These are phyloP conservation scores for Mechanitis mazaeus DNA, from an alignment of 2,888 invertebrate genomes.

Conservation along the genomic window DNA sequence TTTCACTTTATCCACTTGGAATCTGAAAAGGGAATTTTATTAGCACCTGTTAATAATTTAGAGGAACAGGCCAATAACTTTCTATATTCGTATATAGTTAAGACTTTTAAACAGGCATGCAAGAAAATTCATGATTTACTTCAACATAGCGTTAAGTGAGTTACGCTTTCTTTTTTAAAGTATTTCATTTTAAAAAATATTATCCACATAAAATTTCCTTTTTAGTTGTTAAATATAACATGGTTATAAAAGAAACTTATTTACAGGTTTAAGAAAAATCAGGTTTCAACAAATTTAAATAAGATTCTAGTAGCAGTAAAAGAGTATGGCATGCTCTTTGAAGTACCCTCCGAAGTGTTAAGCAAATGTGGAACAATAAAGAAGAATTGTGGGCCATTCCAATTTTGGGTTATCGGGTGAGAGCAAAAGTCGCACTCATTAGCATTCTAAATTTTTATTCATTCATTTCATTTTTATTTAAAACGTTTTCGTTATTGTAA, in stretches of 20 bases:
- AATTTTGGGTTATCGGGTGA: constrained; percentile 90
- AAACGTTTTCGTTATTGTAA: no score
- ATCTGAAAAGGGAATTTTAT: constrained; percentile 81
- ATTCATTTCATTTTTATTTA: neutral
- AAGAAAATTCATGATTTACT: constrained; percentile 84
- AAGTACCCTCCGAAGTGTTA: constrained; percentile 68
- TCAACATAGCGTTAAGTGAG: constrained; percentile 80
- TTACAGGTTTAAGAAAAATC: constrained; percentile 74
- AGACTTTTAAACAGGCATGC: constrained; percentile 83
- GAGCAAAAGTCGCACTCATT: constrained; percentile 25
- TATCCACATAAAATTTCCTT: no score
- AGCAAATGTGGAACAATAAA: constrained; percentile 54
- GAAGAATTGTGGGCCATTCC: constrained; percentile 68
- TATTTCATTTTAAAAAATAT: no score
- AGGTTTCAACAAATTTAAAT: constrained; percentile 78
- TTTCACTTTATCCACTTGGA: constrained; percentile 87
- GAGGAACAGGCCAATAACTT: constrained; percentile 55
- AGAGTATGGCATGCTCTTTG: constrained; percentile 89
- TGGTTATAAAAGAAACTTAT: constrained; percentile 1
- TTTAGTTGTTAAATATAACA: no score
- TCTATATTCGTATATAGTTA: constrained; percentile 77
- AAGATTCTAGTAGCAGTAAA: constrained; percentile 87
- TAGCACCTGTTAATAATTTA: constrained; percentile 76
- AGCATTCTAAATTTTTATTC: neutral
- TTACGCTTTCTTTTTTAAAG: neutral